Evolutionary conservation across 2,888 invertebrate species (phyloP).

Genomic region (Andrena flavipes): DNA sequence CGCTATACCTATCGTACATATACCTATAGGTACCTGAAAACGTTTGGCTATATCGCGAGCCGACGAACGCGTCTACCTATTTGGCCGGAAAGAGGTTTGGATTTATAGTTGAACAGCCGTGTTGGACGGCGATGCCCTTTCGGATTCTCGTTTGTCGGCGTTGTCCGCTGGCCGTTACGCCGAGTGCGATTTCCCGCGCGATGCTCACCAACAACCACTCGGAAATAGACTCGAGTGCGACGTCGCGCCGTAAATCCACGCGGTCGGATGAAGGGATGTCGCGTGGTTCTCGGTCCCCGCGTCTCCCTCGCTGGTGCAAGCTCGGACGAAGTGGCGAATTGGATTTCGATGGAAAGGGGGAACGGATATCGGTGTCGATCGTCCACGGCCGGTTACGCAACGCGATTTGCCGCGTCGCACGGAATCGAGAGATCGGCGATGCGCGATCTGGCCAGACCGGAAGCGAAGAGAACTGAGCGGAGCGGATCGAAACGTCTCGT

Average conservation of each 20-base stretch:
- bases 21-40: too few species aligned
- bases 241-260: background rate
- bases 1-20: too few species aligned
- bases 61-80: too few species aligned
- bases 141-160: too few species aligned
- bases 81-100: too few species aligned
- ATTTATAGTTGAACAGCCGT: too few species aligned
- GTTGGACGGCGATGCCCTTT: too few species aligned
- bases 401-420: background rate
- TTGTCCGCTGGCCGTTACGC: background rate
- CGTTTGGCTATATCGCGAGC: too few species aligned
- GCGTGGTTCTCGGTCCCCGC: background rate
- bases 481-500: too few species aligned
- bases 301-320: background rate
- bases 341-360: background rate
- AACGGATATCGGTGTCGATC: background rate
- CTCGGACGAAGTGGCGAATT: background rate
- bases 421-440: background rate
- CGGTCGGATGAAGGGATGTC: background rate
- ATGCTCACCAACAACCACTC: background rate
- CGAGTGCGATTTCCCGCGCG: slow-evolving; percentile 3
- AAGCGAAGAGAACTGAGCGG: too few species aligned
- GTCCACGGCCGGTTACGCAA: background rate
- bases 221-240: background rate
- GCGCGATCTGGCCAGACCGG: too few species aligned